phyloP scores from a whole-genome alignment of 2,113 vertebrate species.

The Callospermophilus lateralis region DNA sequence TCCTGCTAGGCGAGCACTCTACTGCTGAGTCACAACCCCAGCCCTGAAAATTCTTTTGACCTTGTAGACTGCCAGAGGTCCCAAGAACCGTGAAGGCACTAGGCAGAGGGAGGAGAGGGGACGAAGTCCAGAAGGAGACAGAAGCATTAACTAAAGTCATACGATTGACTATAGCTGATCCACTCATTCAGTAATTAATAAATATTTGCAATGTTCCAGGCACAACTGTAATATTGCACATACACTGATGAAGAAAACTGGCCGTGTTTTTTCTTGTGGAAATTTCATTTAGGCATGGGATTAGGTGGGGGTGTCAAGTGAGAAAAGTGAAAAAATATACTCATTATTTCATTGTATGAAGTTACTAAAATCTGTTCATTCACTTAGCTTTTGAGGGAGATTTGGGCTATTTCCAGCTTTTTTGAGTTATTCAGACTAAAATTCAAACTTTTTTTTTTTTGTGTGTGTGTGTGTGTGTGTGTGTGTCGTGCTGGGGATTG shows the following conservation, averaged over 20 bases:
- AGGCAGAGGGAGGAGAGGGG: background rate
- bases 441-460: background rate
- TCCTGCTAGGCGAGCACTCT: too few species aligned
- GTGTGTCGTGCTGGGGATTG: too few species aligned
- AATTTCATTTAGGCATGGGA: background rate
- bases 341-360: background rate
- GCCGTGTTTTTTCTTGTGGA: background rate
- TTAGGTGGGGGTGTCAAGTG: background rate
- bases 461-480: too few species aligned
- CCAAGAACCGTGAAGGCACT: background rate
- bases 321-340: background rate
- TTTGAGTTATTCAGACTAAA: slow-evolving; percentile 15
- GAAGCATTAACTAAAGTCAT: background rate
- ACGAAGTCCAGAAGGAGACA: background rate
- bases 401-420: background rate
- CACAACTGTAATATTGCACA: background rate
- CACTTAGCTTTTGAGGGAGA: background rate
- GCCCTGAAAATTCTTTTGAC: background rate
- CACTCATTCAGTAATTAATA: background rate
- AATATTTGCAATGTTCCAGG: background rate
- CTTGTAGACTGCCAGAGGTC: background rate
- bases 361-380: background rate
- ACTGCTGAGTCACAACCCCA: too few species aligned
- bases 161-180: background rate
- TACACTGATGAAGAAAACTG: background rate